Conservation (phyloP, 2,113 vertebrate genomes). For the Macrotis lagotis region DNA sequence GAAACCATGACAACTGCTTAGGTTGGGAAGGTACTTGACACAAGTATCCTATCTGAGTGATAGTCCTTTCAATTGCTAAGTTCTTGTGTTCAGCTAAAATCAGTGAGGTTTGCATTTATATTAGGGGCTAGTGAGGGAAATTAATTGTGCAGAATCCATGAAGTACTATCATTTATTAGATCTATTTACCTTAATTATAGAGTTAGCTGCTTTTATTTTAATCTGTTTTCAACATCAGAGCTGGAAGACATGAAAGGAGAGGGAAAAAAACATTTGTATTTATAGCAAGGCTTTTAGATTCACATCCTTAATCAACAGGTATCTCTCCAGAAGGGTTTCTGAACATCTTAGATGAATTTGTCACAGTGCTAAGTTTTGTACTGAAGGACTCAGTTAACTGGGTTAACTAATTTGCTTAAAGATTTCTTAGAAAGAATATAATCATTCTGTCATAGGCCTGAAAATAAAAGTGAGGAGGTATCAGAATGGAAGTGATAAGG, state of each 20-base stretch:
- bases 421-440: neutral
- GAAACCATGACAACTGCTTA: neutral
- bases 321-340: fast-evolving
- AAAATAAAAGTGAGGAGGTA: neutral
- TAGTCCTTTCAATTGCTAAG: neutral
- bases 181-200: neutral
- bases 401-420: neutral
- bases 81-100: fast-evolving
- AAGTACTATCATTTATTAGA: neutral
- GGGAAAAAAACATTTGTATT: neutral
- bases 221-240: neutral
- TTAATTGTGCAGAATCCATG: neutral
- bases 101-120: neutral
- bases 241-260: neutral
- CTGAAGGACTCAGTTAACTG: neutral
- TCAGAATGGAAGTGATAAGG: neutral
- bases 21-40: neutral
- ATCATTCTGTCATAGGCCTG: neutral
- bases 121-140: neutral
- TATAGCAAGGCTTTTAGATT: neutral
- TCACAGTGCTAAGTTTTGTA: neutral
- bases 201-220: neutral
- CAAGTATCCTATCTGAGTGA: neutral
- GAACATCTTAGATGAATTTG: fast-evolving
- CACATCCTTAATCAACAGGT: too few relatives aligned